Evolutionary conservation across 2,113 vertebrate species (phyloP).

Genomic region (Suncus etruscus): DNA sequence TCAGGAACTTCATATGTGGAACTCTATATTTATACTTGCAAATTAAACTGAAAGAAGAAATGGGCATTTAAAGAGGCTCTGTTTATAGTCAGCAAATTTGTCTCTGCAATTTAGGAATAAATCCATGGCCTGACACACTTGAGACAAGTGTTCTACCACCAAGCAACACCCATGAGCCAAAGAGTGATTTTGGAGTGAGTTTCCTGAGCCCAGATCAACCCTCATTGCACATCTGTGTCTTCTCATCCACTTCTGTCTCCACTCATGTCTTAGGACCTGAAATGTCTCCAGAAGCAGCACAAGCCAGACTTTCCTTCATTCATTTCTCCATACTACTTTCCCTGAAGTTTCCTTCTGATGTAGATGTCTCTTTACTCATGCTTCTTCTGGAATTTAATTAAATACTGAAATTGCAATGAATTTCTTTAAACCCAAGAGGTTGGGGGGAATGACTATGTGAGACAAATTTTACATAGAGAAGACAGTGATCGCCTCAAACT

Average conservation of each 20-base stretch:
- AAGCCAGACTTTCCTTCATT: background rate
- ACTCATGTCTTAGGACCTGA: background rate
- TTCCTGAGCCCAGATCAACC: no score
- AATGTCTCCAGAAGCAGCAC: background rate
- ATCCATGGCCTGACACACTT: no score
- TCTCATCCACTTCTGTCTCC: rapidly evolving
- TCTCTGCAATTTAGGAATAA: no score
- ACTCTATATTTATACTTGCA: background rate
- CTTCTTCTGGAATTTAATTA: background rate
- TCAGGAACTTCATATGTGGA: background rate
- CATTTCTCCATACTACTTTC: background rate
- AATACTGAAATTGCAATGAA: background rate
- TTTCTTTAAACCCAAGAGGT: background rate
- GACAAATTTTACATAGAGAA: background rate
- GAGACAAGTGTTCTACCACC: no score
- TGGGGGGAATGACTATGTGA: background rate
- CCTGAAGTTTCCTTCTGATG: background rate
- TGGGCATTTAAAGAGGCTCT: background rate
- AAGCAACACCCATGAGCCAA: no score
- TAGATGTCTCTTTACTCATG: background rate
- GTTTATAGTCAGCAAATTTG: background rate
- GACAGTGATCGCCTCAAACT: background rate
- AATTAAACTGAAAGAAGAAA: background rate
- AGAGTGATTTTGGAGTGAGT: no score
- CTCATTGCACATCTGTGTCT: background rate